Percentiles rank a stretch among this genome's conserved stretches.
Evolutionary conservation across 2,113 vertebrate genomes (phyloP).

Genomic region (Salvelinus sp.): DNA sequence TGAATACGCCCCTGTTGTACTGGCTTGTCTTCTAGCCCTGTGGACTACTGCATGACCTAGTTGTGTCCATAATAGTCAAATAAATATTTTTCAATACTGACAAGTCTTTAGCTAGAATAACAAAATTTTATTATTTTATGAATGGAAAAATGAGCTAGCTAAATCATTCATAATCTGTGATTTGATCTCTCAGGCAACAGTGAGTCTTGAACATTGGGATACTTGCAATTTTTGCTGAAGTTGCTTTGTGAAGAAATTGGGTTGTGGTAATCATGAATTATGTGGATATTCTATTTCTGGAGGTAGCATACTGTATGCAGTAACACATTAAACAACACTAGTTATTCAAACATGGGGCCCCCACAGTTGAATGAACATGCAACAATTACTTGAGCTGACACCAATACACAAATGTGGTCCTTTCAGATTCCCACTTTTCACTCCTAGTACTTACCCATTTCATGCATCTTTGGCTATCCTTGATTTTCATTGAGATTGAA

Average conservation of each 20-base stretch:
- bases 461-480: no score
- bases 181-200: neutral
- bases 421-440: no score
- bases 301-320: constrained; percentile 3
- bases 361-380: neutral
- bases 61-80: neutral
- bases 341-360: neutral
- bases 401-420: neutral
- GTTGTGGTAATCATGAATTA: neutral
- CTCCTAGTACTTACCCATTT: no score
- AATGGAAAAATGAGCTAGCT: neutral
- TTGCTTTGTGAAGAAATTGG: neutral
- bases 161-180: neutral
- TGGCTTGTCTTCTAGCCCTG: no score
- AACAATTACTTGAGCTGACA: constrained; percentile 11
- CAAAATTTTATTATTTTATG: neutral
- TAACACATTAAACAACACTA: neutral
- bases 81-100: neutral
- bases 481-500: no score
- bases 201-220: no score
- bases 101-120: neutral
- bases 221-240: neutral
- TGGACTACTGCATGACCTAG: neutral
- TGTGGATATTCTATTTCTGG: constrained; percentile 2
- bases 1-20: no score